phyloP scores from a whole-genome alignment of 2,113 vertebrate species.

The Phalacrocorax pelagicus region DNA sequence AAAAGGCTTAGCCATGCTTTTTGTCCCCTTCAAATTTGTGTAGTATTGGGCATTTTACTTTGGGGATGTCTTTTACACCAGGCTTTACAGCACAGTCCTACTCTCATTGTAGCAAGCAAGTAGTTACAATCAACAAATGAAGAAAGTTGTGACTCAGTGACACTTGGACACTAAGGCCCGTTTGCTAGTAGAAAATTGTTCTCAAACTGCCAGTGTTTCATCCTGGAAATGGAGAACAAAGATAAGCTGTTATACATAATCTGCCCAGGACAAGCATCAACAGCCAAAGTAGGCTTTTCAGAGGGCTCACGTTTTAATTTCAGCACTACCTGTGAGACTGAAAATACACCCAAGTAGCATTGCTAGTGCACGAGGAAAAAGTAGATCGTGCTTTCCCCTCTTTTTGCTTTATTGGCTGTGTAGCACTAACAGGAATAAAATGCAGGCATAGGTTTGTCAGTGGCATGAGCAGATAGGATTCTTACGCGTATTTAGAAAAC shows the following conservation, averaged over 20 bases:
- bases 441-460: not conserved
- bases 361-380: not conserved
- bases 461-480: not conserved
- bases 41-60: not conserved
- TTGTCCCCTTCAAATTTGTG: not conserved
- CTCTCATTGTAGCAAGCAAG: not conserved
- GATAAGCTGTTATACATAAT: not conserved
- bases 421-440: not conserved
- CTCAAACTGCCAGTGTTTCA: not conserved
- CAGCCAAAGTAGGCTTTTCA: not conserved
- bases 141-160: not conserved
- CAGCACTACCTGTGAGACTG: not conserved
- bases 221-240: not conserved
- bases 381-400: not conserved
- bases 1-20: not conserved
- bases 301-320: not conserved
- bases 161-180: rapidly evolving
- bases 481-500: not conserved
- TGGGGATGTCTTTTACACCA: not conserved
- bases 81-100: not conserved
- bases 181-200: not conserved
- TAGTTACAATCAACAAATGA: not conserved
- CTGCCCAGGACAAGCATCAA: not conserved
- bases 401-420: not conserved
- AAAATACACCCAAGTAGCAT: not conserved